phyloP scores from a whole-genome alignment of 2,888 invertebrate species.

The Protonemura montana region DNA sequence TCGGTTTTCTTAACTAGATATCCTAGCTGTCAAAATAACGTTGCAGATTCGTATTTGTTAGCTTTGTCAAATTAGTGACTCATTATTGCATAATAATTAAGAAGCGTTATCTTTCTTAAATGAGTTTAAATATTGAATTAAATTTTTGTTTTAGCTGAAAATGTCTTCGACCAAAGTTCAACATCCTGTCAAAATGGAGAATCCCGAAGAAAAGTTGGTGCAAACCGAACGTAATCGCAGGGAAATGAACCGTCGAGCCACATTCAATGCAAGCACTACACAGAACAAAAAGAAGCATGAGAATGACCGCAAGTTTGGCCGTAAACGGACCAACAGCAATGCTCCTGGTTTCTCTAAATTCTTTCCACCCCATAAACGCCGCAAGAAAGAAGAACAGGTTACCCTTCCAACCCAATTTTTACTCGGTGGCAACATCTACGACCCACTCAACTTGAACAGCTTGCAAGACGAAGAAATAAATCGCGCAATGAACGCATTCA shows the following conservation, averaged over 20 bases:
- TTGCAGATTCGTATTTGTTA: neutral
- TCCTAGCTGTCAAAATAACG: neutral
- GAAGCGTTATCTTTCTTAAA: neutral
- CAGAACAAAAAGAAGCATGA: conserved; percentile 58
- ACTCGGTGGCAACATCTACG: conserved; percentile 93
- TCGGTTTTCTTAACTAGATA: neutral
- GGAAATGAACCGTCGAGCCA: conserved; percentile 34
- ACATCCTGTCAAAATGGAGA: conserved; percentile 57
- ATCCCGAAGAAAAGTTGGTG: conserved; percentile 40
- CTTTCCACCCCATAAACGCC: conserved; percentile 75
- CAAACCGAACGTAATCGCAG: conserved; percentile 14
- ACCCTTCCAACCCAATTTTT: conserved; percentile 93
- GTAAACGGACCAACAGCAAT: conserved; percentile 75
- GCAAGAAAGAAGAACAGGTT: conserved; percentile 69
- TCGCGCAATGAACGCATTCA: conserved; percentile 84
- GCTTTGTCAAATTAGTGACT: neutral
- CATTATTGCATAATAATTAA: neutral
- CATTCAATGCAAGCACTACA: conserved; percentile 37
- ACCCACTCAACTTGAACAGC: conserved; percentile 93
- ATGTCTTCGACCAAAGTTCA: conserved; percentile 63
- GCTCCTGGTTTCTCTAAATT: conserved; percentile 72
- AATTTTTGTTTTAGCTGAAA: conserved; percentile 36
- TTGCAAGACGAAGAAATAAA: conserved; percentile 66
- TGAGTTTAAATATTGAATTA: neutral
- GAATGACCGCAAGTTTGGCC: conserved; percentile 56